Base-by-base conservation (phyloP, 2,888 invertebrate genomes). In the Thymelicus sylvestris region DNA sequence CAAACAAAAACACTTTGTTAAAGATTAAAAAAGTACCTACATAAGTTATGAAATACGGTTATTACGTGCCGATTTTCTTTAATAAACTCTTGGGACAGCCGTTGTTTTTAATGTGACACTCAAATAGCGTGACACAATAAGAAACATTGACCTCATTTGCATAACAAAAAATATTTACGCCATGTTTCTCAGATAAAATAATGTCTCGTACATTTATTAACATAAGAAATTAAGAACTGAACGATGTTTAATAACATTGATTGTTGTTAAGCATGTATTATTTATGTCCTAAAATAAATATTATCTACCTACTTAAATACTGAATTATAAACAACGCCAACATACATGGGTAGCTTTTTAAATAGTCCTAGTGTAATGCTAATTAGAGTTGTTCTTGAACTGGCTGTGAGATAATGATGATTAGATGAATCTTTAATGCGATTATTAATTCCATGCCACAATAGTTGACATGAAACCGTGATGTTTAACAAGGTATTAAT, bases 91-190 rank as follows among this genome's bases (percentile, higher is more conserved):
- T 24, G 55, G 55, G 24, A 55, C 55, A 24, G n/a, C 24, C 55
- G 55, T 55, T 55, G 55, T 19, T 55, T 55, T 55, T 55, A 55
- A 55, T 55, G 55, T 24, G 24, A n/a, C 55, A 55, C 55, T 55
- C 55, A 24, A 55, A 24, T 55, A 55, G 55, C 55, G 55, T 55
- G 55, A 55, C 55, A 55, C 55, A 55, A 8, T 24, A 55, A 24
- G 55, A 55, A 24, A 55, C 55, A 55, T 55, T 55, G 55, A 55
- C 55, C 55, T 55, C 55, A 55, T 55, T 55, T 24, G 19, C 55
- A 55, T 55, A 24, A 55, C 55, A 55, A 24, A 55, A 55, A 24
- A 10, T 10, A 24, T 55, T 55, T 55, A 55, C 55, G 55, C 55
- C 55, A 55, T 55, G 24, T 55, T 55, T 55, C 55, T 55, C 24